These are phyloP conservation scores for Scaptomyza polygonia DNA, from an alignment of 2,888 invertebrate genomes.

Conservation along the genomic window DNA sequence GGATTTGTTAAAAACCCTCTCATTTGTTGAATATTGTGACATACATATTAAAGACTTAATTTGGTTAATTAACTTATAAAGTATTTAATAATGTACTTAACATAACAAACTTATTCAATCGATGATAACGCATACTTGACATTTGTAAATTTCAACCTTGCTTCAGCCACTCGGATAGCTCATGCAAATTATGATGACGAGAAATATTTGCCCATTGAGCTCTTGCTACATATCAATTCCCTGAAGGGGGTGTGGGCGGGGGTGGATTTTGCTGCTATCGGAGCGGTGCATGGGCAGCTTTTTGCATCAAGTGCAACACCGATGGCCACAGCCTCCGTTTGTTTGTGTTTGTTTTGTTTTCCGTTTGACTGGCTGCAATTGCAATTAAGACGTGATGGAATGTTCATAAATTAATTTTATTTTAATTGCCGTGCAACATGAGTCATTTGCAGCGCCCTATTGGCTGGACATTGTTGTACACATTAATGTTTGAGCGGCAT, in stretches of 20 bases:
- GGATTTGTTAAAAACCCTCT: neutral
- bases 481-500: conserved; percentile 15
- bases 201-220: conserved; percentile 22
- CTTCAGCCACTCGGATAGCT: neutral
- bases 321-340: conserved; percentile 32
- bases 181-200: conserved; percentile 10
- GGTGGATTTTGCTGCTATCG: conserved; percentile 14
- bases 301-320: conserved; percentile 48
- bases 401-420: conserved; percentile 72
- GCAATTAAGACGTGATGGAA: conserved; percentile 75
- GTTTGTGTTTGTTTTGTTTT: conserved; percentile 35
- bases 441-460: conserved; percentile 52
- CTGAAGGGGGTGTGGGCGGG: neutral
- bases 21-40: neutral
- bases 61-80: neutral
- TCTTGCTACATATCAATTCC: conserved; percentile 34
- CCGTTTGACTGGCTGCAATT: conserved; percentile 55
- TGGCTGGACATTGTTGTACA: conserved; percentile 6
- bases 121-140: neutral
- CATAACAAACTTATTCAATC: conserved; percentile 1
- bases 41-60: neutral
- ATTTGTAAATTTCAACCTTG: conserved; percentile 12
- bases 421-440: conserved; percentile 64
- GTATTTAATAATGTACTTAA: neutral
- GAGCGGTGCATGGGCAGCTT: conserved; percentile 14